These are phyloP conservation scores for Trichogramma pretiosum DNA, from an alignment of 1,140 invertebrate genomes.

Conservation along the genomic window DNA sequence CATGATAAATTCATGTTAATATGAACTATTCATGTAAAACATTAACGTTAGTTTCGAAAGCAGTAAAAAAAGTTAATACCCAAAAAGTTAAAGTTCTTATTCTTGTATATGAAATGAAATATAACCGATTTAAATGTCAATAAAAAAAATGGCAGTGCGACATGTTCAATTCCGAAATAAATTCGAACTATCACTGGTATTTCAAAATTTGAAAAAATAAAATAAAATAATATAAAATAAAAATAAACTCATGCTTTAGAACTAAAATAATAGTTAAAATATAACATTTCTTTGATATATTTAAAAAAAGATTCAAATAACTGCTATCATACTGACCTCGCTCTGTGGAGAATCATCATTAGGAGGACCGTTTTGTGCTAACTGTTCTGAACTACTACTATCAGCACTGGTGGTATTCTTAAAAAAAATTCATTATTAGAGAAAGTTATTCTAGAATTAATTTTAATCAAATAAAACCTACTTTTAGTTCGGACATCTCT, in stretches of 20 bases:
- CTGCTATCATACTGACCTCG: constrained; percentile 35
- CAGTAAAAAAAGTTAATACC: too few species aligned
- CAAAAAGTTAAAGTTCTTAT: constrained; percentile 1
- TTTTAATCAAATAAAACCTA: constrained; percentile 15
- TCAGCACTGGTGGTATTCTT: constrained; percentile 28
- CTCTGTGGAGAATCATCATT: constrained; percentile 30
- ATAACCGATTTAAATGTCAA: not conserved
- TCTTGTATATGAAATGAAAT: not conserved
- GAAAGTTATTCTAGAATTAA: constrained; percentile 1
- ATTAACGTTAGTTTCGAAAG: too few species aligned
- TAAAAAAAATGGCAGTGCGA: constrained; percentile 13
- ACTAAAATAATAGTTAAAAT: too few species aligned
- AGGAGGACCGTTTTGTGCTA: constrained; percentile 30
- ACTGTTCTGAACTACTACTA: constrained; percentile 31
- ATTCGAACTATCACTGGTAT: constrained; percentile 4
- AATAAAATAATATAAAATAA: too few species aligned
- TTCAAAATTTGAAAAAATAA: too few species aligned
- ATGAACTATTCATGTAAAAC: too few species aligned
- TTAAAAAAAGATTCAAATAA: too few species aligned
- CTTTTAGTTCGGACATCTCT: constrained; percentile 33
- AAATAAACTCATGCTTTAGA: too few species aligned
- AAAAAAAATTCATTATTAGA: constrained; percentile 6
- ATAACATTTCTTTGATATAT: too few species aligned
- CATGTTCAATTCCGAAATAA: constrained; percentile 15
- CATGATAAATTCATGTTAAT: too few species aligned